A percentile compares a stretch with the other conserved stretches of the same genome.
Conservation (phyloP, 2,888 invertebrate species). For the Hyalella azteca region DNA sequence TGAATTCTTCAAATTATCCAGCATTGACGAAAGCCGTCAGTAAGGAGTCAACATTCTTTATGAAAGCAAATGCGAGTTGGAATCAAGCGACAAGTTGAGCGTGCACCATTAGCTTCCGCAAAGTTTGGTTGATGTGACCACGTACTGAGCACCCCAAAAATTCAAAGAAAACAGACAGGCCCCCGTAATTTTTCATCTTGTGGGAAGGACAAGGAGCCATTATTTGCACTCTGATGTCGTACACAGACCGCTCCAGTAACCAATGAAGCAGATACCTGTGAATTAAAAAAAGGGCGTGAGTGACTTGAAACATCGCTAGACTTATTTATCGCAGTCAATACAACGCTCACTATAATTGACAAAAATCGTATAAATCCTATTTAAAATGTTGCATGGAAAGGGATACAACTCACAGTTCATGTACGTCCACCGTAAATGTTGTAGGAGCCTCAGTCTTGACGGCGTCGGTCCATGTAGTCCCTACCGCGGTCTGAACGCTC, state of each 20-base stretch:
- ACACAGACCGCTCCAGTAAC: too few relatives aligned
- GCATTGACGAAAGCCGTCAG: too few relatives aligned
- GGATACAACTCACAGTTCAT: not conserved
- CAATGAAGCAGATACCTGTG: not conserved
- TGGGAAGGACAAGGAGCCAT: too few relatives aligned
- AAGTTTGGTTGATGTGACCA: not conserved
- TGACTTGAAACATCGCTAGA: not conserved
- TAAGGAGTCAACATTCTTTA: not conserved
- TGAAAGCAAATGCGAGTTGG: not conserved
- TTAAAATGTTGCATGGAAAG: not conserved
- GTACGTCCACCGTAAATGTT: not conserved
- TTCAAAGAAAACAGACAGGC: not conserved
- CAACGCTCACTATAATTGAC: not conserved
- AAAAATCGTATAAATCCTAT: not conserved
- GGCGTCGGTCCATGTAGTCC: constrained; percentile 37
- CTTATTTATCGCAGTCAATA: not conserved
- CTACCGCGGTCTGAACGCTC: constrained; percentile 20
- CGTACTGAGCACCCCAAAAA: not conserved
- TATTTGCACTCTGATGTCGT: too few relatives aligned
- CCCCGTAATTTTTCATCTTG: not conserved
- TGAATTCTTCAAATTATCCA: not conserved
- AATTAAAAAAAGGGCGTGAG: not conserved
- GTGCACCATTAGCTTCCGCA: not conserved
- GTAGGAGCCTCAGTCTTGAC: not conserved
- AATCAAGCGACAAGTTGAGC: not conserved